These are phyloP conservation scores for Paradoxurus hermaphroditus DNA, from an alignment of 2,113 vertebrate genomes.

Conservation along the genomic window DNA sequence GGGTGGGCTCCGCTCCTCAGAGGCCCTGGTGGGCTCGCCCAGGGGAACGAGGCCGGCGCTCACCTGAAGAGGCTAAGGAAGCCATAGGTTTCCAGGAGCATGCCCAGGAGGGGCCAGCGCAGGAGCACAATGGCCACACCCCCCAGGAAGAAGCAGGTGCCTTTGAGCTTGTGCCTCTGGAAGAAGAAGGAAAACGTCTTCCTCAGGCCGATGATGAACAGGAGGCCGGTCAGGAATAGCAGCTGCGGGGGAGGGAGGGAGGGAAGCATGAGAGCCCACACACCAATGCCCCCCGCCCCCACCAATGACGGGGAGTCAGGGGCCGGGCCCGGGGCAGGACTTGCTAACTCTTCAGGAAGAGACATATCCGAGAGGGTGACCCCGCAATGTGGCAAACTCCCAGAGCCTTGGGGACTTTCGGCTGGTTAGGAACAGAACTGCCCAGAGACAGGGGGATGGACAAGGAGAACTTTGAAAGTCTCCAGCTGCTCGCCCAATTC, in stretches of 20 bases:
- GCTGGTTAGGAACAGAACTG: background rate
- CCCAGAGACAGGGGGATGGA: background rate
- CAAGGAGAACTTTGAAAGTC: background rate
- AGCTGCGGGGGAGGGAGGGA: conserved; percentile 80
- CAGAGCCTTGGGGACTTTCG: background rate
- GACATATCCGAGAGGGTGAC: accelerated
- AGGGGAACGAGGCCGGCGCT: background rate
- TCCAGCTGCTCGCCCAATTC: background rate
- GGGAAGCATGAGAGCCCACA: accelerated
- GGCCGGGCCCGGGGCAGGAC: background rate
- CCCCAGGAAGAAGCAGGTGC: conserved; percentile 91
- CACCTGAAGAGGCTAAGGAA: conserved; percentile 92
- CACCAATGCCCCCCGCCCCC: accelerated
- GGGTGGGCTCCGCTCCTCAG: background rate
- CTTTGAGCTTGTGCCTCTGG: conserved; percentile 89
- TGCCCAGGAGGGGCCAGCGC: conserved; percentile 91
- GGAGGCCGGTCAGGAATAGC: conserved; percentile 89
- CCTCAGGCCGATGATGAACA: conserved; percentile 88
- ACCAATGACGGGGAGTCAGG: accelerated
- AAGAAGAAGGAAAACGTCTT: conserved; percentile 91
- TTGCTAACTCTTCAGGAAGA: background rate
- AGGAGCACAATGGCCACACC: conserved; percentile 89
- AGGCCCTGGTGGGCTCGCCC: background rate
- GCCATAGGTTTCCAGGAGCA: conserved; percentile 90
- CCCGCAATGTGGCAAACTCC: background rate